A percentile compares a stretch with the other conserved stretches of the same genome.
Evolutionary conservation across 2,888 invertebrate species (phyloP).

Genomic region (Dryomyza anilis): DNA sequence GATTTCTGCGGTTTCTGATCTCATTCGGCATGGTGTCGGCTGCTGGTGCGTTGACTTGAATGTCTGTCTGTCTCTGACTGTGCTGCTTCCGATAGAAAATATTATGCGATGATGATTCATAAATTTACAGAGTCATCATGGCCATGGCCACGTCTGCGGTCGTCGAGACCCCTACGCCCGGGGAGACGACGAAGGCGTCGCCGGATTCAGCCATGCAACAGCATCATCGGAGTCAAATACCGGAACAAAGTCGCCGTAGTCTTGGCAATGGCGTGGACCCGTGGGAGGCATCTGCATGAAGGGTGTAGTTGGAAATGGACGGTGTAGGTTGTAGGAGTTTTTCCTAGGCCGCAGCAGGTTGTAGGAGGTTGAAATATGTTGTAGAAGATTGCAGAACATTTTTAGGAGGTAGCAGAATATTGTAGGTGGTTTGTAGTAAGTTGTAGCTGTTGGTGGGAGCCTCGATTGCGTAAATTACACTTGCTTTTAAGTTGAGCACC

Average conservation of each 20-base stretch:
- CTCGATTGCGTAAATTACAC: no score
- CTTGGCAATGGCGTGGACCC: no score
- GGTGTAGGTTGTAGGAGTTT: no score
- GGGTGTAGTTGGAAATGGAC: no score
- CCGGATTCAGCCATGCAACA: conserved; percentile 8
- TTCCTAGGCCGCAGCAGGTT: no score
- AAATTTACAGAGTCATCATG: conserved; percentile 11
- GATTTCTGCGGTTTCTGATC: not conserved
- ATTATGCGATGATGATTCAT: conserved; percentile 10
- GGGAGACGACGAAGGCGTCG: not conserved
- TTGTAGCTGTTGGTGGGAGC: no score
- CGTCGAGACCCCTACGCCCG: not conserved
- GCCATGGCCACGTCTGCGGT: not conserved
- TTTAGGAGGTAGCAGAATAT: no score
- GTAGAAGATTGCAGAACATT: no score
- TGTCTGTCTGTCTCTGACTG: not conserved
- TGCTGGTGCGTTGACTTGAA: not conserved
- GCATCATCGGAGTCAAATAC: conserved; percentile 24
- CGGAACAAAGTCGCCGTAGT: conserved; percentile 27
- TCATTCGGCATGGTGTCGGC: not conserved
- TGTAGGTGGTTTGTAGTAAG: no score
- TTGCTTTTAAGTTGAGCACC: no score
- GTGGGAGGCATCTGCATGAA: no score
- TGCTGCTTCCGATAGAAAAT: conserved; percentile 8
- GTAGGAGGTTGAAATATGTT: no score